Base-by-base conservation (phyloP, 2,797 vertebrate genomes). In the Rhinatrema bivittatum region DNA sequence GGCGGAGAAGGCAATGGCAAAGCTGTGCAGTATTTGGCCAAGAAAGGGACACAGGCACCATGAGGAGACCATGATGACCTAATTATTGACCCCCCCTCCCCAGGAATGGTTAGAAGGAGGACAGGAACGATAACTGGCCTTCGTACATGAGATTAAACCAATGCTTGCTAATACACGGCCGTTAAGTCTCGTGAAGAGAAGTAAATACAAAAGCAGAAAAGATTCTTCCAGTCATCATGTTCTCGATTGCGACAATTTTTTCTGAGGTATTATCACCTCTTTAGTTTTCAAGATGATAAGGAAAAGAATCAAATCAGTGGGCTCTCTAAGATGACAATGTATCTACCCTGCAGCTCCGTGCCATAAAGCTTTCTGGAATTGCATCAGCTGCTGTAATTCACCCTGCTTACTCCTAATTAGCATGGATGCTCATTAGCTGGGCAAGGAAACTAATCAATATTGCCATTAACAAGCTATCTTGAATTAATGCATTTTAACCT, bases 381-480 rank as follows among this genome's bases (percentile, higher is more conserved):
- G 4, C 31, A 31, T 10, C 30, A 12, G 48, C 39, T 28, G 48
- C 56, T 38, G 58, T 43, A 41, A 7, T 26, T 44, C 50, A 33
- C 56, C 36, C 36, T 27, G 1, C 50, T 60, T 59, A 23, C 23
- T 57, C 53, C 58, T 70, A 55, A 50, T 75, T 68, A 76, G 20
- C 57, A 57, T 44, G 48, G 65, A 42, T 33, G 45, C 73, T 80
- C 46, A 42, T 79, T 75, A 80, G 71, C 64, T 44, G 62, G 62
- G 74, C 21, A 9, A 62, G 35, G 67, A 65, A 68, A 57, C 68
- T 69, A 72, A 85, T 86, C 80, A 70, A 81, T 79, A 77, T 56
- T 48, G 52, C 72, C 70, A 71, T 75, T 76, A 81, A 77, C 53
- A 41, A 60, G 62, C 64, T 50, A 65, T 25, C 55, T 62, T 33